phyloP scores from a whole-genome alignment of 2,113 vertebrate species.

The Tichodroma muraria region DNA sequence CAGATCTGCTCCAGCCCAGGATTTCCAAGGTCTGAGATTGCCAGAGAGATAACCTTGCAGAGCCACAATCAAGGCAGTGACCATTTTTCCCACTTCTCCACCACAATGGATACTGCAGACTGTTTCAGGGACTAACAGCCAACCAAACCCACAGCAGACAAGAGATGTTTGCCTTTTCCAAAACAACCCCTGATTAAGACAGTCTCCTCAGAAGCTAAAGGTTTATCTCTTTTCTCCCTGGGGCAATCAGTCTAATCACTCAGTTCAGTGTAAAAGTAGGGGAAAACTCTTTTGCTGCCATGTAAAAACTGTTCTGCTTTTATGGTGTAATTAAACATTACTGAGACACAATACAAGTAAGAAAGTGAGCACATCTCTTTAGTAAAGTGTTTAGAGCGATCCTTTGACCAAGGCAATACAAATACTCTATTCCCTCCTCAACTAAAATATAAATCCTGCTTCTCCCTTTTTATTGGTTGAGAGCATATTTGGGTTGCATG shows the following conservation, averaged over 20 bases:
- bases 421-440: background rate
- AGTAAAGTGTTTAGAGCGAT: background rate
- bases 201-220: background rate
- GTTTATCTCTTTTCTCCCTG: background rate
- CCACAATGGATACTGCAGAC: accelerated
- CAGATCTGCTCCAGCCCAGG: background rate
- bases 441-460: background rate
- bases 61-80: background rate
- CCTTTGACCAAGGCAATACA: background rate
- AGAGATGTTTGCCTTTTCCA: background rate
- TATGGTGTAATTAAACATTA: background rate
- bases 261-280: background rate
- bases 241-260: background rate
- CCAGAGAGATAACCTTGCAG: background rate
- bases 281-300: background rate
- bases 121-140: background rate
- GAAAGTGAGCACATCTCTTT: background rate
- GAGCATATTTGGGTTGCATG: background rate
- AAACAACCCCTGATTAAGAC: accelerated
- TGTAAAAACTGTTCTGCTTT: background rate
- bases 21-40: background rate
- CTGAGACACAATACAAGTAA: background rate
- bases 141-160: background rate
- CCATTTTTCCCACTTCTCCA: background rate
- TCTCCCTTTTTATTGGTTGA: background rate